Base-by-base conservation (phyloP, 2,113 vertebrate species). In the Paedocypris sp. region DNA sequence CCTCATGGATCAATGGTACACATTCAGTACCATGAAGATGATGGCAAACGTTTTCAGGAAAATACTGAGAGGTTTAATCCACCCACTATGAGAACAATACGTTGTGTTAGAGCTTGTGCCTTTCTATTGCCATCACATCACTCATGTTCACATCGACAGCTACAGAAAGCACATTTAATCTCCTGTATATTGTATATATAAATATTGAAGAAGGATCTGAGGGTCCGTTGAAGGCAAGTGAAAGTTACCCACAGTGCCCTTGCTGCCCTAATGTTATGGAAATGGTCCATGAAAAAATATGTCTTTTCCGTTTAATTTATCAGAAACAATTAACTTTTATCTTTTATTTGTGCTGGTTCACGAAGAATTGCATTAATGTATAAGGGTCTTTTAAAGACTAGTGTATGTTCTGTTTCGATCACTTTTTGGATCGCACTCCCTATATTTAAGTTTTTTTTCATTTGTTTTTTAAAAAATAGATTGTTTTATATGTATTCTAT, bases 1-100 rank as follows among this genome's bases (percentile, higher is more conserved):
- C 94, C 0, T 0, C 66, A 0, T 98, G 93, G 94, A 90, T 90
- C 56, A 96, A 94, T 16, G 8, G 1, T 15, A 56, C 67, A 0
- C 95, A 94, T 18, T 0, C 51, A 88, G 15, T 33, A 18, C 54
- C 45, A 11, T 72, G 65, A 72, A 36, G 31, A 36, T 2, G 7
- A 32, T 41, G 10, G 7, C 26, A 28, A 52, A 45, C n/a, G 26
- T 38, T 47, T 12, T 32, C 7, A 29, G 2, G 13, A 32, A n/a
- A 31, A 19, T 32, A 49, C 26, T 12, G 7, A 66, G 56, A 13
- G 16, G 7, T n/a, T n/a, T n/a, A n/a, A n/a, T n/a, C n/a, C n/a
- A n/a, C n/a, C n/a, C n/a, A n/a, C n/a, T n/a, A n/a, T n/a, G n/a
- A n/a, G n/a, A n/a, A n/a, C n/a, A n/a, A n/a, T n/a, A n/a, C n/a